phyloP scores from a whole-genome alignment of 2,113 vertebrate species.

The Rhinolophus ferrumequinum region DNA sequence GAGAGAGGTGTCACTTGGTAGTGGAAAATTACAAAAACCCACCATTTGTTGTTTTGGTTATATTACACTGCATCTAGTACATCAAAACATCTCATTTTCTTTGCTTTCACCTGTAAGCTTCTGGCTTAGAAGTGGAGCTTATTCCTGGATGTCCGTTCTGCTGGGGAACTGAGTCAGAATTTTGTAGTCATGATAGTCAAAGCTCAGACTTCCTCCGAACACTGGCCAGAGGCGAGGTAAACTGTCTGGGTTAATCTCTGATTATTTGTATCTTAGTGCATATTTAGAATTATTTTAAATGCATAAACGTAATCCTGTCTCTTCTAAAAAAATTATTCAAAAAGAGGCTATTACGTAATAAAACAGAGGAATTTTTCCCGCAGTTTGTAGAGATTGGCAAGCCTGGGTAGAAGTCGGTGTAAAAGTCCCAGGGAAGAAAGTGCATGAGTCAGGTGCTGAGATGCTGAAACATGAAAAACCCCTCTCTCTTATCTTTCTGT shows the following conservation, averaged over 20 bases:
- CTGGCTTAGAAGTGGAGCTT: background rate
- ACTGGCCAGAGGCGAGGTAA: background rate
- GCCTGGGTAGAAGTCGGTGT: background rate
- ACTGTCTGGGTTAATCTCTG: background rate
- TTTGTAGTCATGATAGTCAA: background rate
- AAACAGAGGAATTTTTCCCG: background rate
- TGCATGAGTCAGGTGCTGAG: background rate
- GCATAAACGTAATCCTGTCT: background rate
- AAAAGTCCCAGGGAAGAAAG: background rate
- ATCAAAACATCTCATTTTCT: background rate
- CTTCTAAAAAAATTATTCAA: background rate
- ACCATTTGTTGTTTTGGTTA: background rate
- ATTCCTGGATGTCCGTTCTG: background rate
- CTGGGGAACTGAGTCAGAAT: background rate
- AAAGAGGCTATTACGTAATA: constrained; percentile 5
- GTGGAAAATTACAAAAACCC: background rate
- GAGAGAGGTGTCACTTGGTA: background rate
- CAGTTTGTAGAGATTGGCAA: background rate
- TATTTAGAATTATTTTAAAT: constrained; percentile 41
- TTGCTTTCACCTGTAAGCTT: background rate
- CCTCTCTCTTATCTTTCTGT: background rate
- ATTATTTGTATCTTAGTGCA: constrained; percentile 16
- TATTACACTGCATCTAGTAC: background rate
- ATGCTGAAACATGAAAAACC: background rate
- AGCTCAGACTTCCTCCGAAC: background rate